Evolutionary conservation across 1,140 invertebrate species (phyloP).

Genomic region (Drosophila nannoptera): DNA sequence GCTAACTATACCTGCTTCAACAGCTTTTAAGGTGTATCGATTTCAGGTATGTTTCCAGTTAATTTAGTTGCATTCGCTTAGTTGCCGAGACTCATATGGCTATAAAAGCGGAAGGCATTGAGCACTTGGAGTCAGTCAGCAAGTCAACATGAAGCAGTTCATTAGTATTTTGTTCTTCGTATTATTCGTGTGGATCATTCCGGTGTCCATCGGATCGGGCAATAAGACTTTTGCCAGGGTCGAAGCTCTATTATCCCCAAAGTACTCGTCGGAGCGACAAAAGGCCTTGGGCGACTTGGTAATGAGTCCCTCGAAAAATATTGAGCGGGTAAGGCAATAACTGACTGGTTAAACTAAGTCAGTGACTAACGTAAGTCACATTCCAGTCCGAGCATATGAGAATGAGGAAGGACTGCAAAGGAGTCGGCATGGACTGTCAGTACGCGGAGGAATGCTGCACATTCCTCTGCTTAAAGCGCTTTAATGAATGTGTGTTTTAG

Average conservation of each 20-base stretch:
- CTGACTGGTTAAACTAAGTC: background rate
- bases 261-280: background rate
- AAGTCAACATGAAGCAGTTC: background rate
- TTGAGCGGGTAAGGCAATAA: background rate
- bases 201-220: background rate
- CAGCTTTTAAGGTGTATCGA: no score
- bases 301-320: background rate
- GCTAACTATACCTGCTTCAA: no score
- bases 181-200: background rate
- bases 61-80: background rate
- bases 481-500: slow-evolving; percentile 1
- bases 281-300: slow-evolving; percentile 1
- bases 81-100: background rate
- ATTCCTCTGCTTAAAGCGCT: background rate
- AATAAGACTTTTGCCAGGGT: background rate
- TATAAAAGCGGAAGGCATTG: background rate
- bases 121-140: background rate
- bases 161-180: background rate
- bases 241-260: background rate
- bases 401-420: background rate
- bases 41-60: background rate
- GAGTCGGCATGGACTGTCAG: background rate
- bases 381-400: background rate
- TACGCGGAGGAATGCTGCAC: slow-evolving; percentile 9
- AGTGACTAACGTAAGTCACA: background rate